Conservation (phyloP, 1,140 invertebrate species). For the Aphis craccivora region DNA sequence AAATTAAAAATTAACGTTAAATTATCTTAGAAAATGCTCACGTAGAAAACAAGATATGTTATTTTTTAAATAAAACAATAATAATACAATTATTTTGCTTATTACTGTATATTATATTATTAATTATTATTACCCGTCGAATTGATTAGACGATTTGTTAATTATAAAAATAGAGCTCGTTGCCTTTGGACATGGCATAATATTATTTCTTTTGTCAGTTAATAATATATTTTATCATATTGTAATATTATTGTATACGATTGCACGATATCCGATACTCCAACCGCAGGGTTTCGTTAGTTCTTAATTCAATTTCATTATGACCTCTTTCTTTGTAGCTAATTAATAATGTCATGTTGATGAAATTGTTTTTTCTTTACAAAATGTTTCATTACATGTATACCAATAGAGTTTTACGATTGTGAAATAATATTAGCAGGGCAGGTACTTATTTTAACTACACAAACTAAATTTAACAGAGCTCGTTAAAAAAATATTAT, state of each 20-base stretch:
- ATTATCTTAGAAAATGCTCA: not conserved
- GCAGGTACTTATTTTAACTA: not conserved
- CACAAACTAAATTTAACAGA: not conserved
- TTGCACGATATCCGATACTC: slow-evolving; percentile 39
- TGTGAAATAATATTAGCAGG: slow-evolving; percentile 13
- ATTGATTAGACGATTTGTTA: slow-evolving; percentile 12
- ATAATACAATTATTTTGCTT: not conserved
- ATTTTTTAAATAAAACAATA: not conserved
- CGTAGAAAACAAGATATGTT: no score
- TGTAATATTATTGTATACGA: slow-evolving; percentile 33
- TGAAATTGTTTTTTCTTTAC: slow-evolving; percentile 27
- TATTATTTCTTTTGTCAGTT: slow-evolving; percentile 30
- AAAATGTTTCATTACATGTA: slow-evolving; percentile 23
- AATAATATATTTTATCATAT: slow-evolving; percentile 35
- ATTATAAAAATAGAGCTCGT: slow-evolving; percentile 23
- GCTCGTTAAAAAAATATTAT: not conserved
- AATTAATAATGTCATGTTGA: slow-evolving; percentile 42
- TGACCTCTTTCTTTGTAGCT: slow-evolving; percentile 27
- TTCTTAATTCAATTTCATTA: slow-evolving; percentile 48
- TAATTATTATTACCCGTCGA: not conserved
- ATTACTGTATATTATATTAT: slow-evolving; percentile 14
- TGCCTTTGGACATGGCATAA: slow-evolving; percentile 23
- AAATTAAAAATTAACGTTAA: not conserved
- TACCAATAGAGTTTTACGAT: not conserved
- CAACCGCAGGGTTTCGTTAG: slow-evolving; percentile 37